These are phyloP conservation scores for Cataglyphis livida DNA, from an alignment of 2,888 invertebrate species.

Conservation along the genomic window DNA sequence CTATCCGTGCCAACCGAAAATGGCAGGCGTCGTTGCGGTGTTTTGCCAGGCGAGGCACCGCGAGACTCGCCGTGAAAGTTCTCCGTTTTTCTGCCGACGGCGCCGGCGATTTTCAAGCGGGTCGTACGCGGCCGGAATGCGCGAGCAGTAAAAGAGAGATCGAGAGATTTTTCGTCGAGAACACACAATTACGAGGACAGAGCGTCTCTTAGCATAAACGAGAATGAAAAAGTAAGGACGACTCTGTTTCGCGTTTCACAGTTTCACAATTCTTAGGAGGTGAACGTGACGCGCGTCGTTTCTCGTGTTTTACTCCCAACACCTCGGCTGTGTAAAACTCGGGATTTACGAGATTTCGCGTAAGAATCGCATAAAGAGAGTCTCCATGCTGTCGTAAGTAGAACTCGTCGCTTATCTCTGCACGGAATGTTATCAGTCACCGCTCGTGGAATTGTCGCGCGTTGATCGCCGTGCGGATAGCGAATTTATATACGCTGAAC, in stretches of 20 bases:
- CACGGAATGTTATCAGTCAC: slow-evolving; percentile 41
- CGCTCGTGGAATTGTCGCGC: slow-evolving; percentile 9
- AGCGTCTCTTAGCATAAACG: slow-evolving; percentile 13
- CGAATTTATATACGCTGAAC: slow-evolving; percentile 38
- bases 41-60: slow-evolving; percentile 59
- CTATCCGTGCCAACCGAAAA: slow-evolving; percentile 61
- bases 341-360: slow-evolving; percentile 43
- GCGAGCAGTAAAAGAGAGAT: slow-evolving; percentile 11
- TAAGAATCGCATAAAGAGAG: slow-evolving; percentile 33
- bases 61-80: slow-evolving; percentile 60
- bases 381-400: not conserved
- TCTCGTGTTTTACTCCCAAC: slow-evolving; percentile 1
- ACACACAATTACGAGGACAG: slow-evolving; percentile 38
- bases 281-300: not conserved
- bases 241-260: slow-evolving; percentile 10
- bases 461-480: slow-evolving; percentile 39
- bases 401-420: slow-evolving; percentile 43
- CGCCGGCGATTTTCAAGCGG: slow-evolving; percentile 56
- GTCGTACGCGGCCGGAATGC: slow-evolving; percentile 29
- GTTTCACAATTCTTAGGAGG: slow-evolving; percentile 5
- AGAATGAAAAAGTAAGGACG: not conserved
- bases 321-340: slow-evolving; percentile 37
- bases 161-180: slow-evolving; percentile 44
- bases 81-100: slow-evolving; percentile 63
- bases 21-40: slow-evolving; percentile 62